A percentile compares a stretch with the other conserved stretches of the same genome.
Evolutionary conservation across 2,113 vertebrate species (phyloP).

Genomic region (Sylvia atricapilla): DNA sequence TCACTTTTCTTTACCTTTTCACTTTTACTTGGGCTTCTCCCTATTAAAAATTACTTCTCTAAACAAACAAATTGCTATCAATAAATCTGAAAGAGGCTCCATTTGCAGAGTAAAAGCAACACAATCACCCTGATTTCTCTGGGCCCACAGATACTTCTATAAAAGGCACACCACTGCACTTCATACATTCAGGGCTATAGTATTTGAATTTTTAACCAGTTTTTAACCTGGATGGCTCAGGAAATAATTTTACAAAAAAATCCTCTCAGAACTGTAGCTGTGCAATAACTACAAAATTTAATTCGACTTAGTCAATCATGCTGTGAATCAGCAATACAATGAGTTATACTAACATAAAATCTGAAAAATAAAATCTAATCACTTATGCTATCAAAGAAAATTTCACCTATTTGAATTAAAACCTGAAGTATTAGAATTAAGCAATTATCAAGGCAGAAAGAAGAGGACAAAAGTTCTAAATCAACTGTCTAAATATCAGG

Average conservation of each 20-base stretch:
- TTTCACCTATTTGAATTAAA: background rate
- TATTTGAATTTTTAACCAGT: background rate
- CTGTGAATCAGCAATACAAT: background rate
- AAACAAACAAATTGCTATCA: background rate
- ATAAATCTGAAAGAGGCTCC: background rate
- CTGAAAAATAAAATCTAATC: background rate
- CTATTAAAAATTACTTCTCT: background rate
- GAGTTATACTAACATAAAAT: background rate
- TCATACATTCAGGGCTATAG: background rate
- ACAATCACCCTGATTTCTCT: rapidly evolving
- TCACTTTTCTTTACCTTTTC: background rate
- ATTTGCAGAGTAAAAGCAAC: background rate
- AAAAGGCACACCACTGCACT: background rate
- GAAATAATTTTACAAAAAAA: background rate
- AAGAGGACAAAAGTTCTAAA: background rate
- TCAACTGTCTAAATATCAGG: background rate
- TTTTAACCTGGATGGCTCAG: background rate
- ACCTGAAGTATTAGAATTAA: background rate
- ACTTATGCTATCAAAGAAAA: background rate
- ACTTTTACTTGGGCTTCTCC: background rate
- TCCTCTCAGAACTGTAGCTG: background rate
- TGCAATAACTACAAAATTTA: background rate
- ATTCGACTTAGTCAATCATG: background rate
- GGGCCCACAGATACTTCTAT: background rate
- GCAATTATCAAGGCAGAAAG: background rate